A percentile compares a stretch with the other conserved stretches of the same genome.
Conservation (phyloP, 1,140 invertebrate genomes). For the Pogonomyrmex californicus region DNA sequence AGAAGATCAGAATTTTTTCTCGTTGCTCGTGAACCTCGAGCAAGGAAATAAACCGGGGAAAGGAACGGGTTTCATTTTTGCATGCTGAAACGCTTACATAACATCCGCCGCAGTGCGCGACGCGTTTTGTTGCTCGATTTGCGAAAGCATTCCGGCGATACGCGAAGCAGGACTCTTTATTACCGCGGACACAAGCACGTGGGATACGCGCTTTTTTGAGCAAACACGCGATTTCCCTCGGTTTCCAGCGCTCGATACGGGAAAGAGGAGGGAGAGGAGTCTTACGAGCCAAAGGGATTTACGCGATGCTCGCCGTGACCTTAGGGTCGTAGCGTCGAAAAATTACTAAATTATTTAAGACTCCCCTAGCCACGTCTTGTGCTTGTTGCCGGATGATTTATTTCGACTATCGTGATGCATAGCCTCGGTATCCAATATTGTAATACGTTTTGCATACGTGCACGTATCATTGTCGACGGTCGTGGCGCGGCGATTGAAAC, state of each 20-base stretch:
- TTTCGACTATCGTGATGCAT: constrained; percentile 86
- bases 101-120: constrained; percentile 38
- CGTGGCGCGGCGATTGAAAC: constrained; percentile 83
- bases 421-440: constrained; percentile 85
- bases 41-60: constrained; percentile 24
- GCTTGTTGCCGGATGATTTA: constrained; percentile 85
- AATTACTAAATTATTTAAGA: constrained; percentile 85
- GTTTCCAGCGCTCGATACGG: constrained; percentile 63
- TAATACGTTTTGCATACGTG: constrained; percentile 83
- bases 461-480: constrained; percentile 81
- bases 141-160: constrained; percentile 64
- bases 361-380: constrained; percentile 76
- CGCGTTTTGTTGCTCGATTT: constrained; percentile 68
- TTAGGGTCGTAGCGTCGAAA: constrained; percentile 77
- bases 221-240: constrained; percentile 68
- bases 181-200: constrained; percentile 65
- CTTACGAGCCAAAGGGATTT: constrained; percentile 72
- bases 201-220: constrained; percentile 63
- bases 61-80: constrained; percentile 67
- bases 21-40: constrained; percentile 23
- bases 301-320: constrained; percentile 73
- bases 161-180: constrained; percentile 66
- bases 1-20: constrained; percentile 49
- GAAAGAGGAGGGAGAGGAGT: constrained; percentile 23
- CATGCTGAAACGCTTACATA: constrained; percentile 70